Base-by-base conservation (phyloP, 1,140 invertebrate genomes). In the Bombyx mandarina region DNA sequence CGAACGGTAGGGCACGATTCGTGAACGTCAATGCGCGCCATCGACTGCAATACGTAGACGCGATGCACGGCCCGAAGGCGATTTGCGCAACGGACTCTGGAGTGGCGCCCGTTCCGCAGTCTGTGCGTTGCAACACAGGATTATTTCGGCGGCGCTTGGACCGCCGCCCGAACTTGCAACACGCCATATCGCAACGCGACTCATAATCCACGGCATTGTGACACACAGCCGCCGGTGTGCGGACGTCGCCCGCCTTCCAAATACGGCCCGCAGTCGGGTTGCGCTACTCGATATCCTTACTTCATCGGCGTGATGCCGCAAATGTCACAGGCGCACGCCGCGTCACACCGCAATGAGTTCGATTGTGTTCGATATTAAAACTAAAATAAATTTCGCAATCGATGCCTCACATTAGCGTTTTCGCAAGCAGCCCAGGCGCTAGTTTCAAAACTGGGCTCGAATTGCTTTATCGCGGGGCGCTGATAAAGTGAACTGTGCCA, bases 341-440 rank as follows among this genome's bases (percentile, higher is more conserved):
- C 52, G 54, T 61, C 43, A 58, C 48, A 60, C 61, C 58, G 52
- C 52, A 56, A 54, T 18, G 65, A 64, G 75, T 67, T 69, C 62
- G 67, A 67, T 62, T 74, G 73, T 73, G 77, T 85, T 78, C 72
- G 73, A 82, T 85, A 81, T 82, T 76, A 82, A 85, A 87, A 83
- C 77, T 87, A 85, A 85, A 84, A 84, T 81, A 84, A 35, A 87
- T 87, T 87, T 87, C 79, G 84, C 84, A 85, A 87, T 74, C 79
- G 79, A 85, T 85, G 81, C 79, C 12, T 84, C 82, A 85, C 80
- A 85, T 87, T 87, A 82, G 79, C 69, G 75, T 87, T 87, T 85
- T 85, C 83, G 82, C 84, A 85, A 87, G 82, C 79, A 71, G 79
- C 80, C 80, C 79, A 82, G 75, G 75, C 78, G 76, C 73, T 72